These are phyloP conservation scores for Macrosoma leucophasiata DNA, from an alignment of 2,888 invertebrate species.

Conservation along the genomic window DNA sequence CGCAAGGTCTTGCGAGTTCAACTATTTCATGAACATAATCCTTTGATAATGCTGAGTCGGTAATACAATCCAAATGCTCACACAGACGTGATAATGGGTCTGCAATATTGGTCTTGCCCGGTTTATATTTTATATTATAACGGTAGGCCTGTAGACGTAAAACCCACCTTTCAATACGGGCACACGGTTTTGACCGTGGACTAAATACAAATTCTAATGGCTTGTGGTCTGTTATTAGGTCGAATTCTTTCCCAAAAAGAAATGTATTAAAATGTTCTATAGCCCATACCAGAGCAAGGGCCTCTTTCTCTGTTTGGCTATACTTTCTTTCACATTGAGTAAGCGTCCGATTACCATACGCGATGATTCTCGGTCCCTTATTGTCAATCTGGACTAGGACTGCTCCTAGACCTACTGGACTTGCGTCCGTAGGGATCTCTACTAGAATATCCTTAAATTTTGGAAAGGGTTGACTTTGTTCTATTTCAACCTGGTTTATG, in stretches of 20 bases:
- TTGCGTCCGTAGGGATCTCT: conserved; percentile 24
- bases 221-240: conserved; percentile 1
- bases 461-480: conserved; percentile 15
- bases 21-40: conserved; percentile 10
- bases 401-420: conserved; percentile 15
- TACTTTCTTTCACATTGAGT: conserved; percentile 2
- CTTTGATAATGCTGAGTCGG: no score
- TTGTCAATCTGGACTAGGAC: conserved; percentile 18
- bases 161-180: conserved; percentile 4
- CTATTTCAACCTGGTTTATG: conserved; percentile 13
- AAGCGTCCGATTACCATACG: conserved; percentile 16
- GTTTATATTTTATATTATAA: background rate
- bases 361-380: conserved; percentile 12
- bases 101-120: conserved; percentile 2
- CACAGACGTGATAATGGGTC: conserved; percentile 1
- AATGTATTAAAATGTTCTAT: conserved; percentile 11
- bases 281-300: conserved; percentile 5
- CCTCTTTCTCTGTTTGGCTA: conserved; percentile 16
- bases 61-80: no score
- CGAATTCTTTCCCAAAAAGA: conserved; percentile 22
- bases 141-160: conserved; percentile 1
- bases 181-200: conserved; percentile 15
- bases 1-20: conserved; percentile 5
- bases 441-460: conserved; percentile 24
- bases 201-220: conserved; percentile 9